Percentiles rank a stretch among this genome's conserved stretches.
phyloP scores from a whole-genome alignment of 2,797 vertebrate species.

The Cottoperca gobio region DNA sequence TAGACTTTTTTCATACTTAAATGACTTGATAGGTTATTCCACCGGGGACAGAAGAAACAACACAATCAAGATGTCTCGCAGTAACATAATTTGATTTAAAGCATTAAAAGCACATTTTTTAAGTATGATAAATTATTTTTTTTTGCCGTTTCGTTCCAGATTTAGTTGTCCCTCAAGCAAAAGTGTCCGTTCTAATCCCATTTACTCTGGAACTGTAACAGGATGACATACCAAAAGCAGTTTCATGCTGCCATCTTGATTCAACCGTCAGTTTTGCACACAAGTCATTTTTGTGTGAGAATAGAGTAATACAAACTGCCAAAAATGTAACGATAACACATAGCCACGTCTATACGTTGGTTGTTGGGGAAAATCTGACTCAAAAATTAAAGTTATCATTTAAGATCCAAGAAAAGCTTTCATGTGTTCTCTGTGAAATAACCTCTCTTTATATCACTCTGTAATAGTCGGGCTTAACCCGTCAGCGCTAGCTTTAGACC shows the following conservation, averaged over 20 bases:
- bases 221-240: slow-evolving; percentile 40
- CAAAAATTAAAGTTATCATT: slow-evolving; percentile 54
- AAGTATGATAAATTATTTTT: slow-evolving; percentile 35
- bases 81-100: slow-evolving; percentile 35
- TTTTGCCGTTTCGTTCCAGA: slow-evolving; percentile 39
- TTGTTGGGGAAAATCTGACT: slow-evolving; percentile 41
- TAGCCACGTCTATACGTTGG: slow-evolving; percentile 22
- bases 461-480: slow-evolving; percentile 53
- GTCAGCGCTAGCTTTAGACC: slow-evolving; percentile 35
- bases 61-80: slow-evolving; percentile 8
- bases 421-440: slow-evolving; percentile 38
- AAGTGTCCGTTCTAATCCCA: slow-evolving; percentile 42
- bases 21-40: slow-evolving; percentile 32
- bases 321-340: slow-evolving; percentile 25
- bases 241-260: slow-evolving; percentile 51
- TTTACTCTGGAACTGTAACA: slow-evolving; percentile 45
- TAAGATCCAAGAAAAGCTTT: slow-evolving; percentile 53
- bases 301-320: slow-evolving; percentile 42
- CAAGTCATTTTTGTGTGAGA: slow-evolving; percentile 12
- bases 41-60: background rate
- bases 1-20: slow-evolving; percentile 19
- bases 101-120: slow-evolving; percentile 29
- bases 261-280: slow-evolving; percentile 24
- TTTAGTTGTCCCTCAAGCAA: slow-evolving; percentile 22
- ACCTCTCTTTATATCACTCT: slow-evolving; percentile 24